Evolutionary conservation across 37 sponge, comb jelly and placozoan species (phyloP).

Genomic region (Diacarnus erythraeanus): DNA sequence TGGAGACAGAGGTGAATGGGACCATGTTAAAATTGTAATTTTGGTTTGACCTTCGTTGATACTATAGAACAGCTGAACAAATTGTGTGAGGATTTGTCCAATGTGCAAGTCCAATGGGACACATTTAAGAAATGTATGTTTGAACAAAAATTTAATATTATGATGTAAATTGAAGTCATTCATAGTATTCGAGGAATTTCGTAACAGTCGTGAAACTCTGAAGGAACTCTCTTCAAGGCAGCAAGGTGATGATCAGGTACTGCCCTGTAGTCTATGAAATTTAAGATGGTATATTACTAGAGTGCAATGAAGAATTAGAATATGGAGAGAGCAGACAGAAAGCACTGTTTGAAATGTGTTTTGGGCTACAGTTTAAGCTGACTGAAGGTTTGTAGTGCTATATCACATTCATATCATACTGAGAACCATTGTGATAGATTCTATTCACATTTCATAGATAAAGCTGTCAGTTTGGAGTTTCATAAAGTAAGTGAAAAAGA

Average conservation of each 20-base stretch:
- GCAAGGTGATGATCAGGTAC: neutral
- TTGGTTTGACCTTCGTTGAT: neutral
- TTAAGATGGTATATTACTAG: too few species aligned
- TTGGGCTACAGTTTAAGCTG: constrained; percentile 39
- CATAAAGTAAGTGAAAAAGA: too few species aligned
- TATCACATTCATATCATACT: neutral
- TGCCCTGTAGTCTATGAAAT: too few species aligned
- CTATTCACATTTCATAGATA: neutral
- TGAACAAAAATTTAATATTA: neutral
- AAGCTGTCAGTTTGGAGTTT: constrained; percentile 38
- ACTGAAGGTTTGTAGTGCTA: constrained; percentile 27
- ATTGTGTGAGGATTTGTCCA: neutral
- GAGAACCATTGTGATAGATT: neutral
- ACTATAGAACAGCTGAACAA: neutral
- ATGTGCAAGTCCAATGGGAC: neutral
- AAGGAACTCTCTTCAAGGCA: neutral
- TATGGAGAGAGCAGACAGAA: constrained; percentile 30
- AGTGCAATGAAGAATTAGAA: neutral
- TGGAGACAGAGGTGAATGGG: constrained; percentile 1
- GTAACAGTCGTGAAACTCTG: neutral
- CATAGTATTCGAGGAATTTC: constrained; percentile 12
- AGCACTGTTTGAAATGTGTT: constrained; percentile 23
- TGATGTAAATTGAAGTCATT: neutral
- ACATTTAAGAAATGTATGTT: neutral
- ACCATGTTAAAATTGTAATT: neutral